Conservation (phyloP, 2,797 vertebrate genomes). For the Parauchenoglanis ngamensis region DNA sequence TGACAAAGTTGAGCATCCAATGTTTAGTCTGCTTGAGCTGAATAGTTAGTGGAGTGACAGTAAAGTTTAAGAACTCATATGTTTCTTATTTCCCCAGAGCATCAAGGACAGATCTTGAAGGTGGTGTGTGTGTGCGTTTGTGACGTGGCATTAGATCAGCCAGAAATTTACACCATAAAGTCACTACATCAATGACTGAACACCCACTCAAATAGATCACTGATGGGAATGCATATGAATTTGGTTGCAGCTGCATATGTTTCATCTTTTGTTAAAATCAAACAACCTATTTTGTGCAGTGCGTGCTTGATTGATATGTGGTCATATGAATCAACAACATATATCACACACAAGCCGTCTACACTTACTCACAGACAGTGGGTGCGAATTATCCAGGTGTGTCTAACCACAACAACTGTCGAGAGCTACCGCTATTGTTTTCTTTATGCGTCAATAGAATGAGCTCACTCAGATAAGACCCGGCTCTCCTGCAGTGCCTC, state of each 20-base stretch:
- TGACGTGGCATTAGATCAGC: constrained; percentile 46
- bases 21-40: constrained; percentile 37
- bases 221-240: background rate
- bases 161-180: constrained; percentile 37
- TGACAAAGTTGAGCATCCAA: constrained; percentile 7
- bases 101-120: constrained; percentile 27
- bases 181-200: background rate
- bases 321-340: constrained; percentile 13
- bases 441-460: constrained; percentile 6
- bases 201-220: background rate
- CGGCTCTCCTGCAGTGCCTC: constrained; percentile 32
- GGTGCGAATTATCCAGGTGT: constrained; percentile 34
- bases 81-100: constrained; percentile 35
- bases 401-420: constrained; percentile 40
- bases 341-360: background rate
- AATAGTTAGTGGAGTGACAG: constrained; percentile 1
- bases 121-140: constrained; percentile 12
- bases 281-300: background rate
- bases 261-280: constrained; percentile 9
- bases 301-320: constrained; percentile 12
- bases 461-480: constrained; percentile 25
- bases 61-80: background rate
- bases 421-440: constrained; percentile 23
- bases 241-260: background rate
- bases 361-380: background rate